Base-by-base conservation (phyloP, 2,888 invertebrate species). In the Nezara viridula region DNA sequence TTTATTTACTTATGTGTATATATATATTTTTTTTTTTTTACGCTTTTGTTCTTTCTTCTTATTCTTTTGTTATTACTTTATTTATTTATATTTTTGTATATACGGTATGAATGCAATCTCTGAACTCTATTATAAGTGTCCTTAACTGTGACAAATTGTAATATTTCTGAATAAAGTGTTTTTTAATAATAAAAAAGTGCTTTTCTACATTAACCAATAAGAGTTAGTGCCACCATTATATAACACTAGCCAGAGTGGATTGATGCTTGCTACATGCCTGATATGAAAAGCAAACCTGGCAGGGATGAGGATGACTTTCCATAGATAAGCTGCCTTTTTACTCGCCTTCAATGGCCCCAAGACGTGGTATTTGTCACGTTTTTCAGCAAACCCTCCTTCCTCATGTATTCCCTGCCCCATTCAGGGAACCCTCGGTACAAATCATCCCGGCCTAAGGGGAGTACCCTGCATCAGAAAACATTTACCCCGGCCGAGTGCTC, bases 401-500 rank as follows among this genome's bases (percentile, higher is more conserved):
- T 77, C 77, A 40, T 77, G 77, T 77, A 77, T 77, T 40, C 77
- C 40, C 77, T 40, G 40, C 21, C 77, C 44, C 44, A 40, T 44
- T 40, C 77, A 44, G 77, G 77, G 44, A 44, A 9, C 77, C 40
- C 77, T 77, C 24, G 40, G 77, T 77, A 77, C 77, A 77, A 77
- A 77, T 77, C 77, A 77, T 77, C 77, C 21, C 37, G 21, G 21
- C 77, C 40, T 24, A 32, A 27, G 44, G 77, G 37, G 77, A 77
- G 24, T 40, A 40, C 37, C 40, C 77, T 77, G 77, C 77, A 77
- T 77, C 77, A 77, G 77, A 77, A 77, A 77, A 77, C 77, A 77
- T 77, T 77, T 77, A 77, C 77, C 77, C 21, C 37, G 77, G 40
- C 77, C 44, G 77, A 77, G 77, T 77, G 77, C 77, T 77, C 77